Evolutionary conservation across 2,888 invertebrate species (phyloP), one percentile per base, ranked within the genome.

Genomic region (Panzeria rudis): DNA sequence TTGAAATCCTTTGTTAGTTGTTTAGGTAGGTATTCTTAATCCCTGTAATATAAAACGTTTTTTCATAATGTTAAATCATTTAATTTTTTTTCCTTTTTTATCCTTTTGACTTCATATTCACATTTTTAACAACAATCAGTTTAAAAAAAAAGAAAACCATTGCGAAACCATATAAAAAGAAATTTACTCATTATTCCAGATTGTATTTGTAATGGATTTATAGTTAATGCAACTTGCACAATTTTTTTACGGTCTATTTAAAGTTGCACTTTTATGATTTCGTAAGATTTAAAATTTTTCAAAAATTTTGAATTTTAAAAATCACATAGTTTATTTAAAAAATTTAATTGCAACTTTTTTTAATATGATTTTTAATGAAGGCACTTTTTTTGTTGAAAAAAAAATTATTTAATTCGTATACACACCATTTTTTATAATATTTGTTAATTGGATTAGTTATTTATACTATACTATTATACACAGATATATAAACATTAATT

Each of bases 381-480:
- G n/a, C n/a, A n/a, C n/a, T n/a, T n/a, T n/a, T n/a, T n/a, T n/a
- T n/a, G n/a, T 52, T 17, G 25, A n/a, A 35, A 68, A 66, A n/a
- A 20, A 54, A 50, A 44, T 52, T 32, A 13, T 41, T 52, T 61
- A 83, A 86, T 83, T 78, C 76, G 17, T 83, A 82, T 88, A 90
- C 90, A 89, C 90, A 91, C 90, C 90, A 91, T 91, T 90, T 90
- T 76, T 56, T 66, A 17, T 17, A 17, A 41, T 73, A 64, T 76
- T 69, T 89, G 78, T 88, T 88, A 89, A 89, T 90, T 89, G 76
- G 86, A 90, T 90, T 91, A 88, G 84, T 38, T 38, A 38, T 72
- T 87, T 84, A 73, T 86, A 86, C 87, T 86, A 86, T 84, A 87
- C 88, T 84, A n/a, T n/a, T n/a, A 84, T 81, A 86, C 87, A 73